A percentile compares a stretch with the other conserved stretches of the same genome.
phyloP scores from a whole-genome alignment of 2,113 vertebrate genomes.

The Columba livia region DNA sequence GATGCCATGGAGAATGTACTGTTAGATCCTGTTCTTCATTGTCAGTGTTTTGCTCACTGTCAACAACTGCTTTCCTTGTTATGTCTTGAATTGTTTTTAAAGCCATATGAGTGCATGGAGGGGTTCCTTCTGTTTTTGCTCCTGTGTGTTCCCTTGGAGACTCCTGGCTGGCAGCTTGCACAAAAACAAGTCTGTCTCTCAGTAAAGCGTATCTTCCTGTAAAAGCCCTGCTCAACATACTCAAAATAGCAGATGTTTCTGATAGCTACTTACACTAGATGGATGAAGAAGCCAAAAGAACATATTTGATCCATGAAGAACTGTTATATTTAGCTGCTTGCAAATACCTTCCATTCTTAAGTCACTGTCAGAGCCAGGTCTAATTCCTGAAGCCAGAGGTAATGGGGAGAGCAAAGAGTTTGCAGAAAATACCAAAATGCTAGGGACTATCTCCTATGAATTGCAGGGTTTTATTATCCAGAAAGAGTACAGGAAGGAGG shows the following conservation, averaged over 20 bases:
- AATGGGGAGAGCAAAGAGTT: not conserved
- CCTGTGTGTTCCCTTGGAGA: constrained; percentile 3
- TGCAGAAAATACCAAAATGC: not conserved
- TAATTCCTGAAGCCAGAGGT: not conserved
- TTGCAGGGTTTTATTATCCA: not conserved
- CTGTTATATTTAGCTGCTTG: not conserved
- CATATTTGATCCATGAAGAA: constrained; percentile 7
- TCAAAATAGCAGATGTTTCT: constrained; percentile 29
- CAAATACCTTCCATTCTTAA: not conserved
- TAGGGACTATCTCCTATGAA: not conserved
- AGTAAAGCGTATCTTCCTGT: not conserved
- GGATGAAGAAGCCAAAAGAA: constrained; percentile 61
- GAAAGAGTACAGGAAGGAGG: not conserved
- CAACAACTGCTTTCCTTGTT: not conserved
- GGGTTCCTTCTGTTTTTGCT: not conserved
- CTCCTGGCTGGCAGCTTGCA: not conserved
- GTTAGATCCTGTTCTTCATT: not conserved
- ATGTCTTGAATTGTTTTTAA: not conserved
- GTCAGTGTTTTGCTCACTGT: not conserved
- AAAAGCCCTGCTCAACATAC: not conserved
- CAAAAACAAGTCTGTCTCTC: not conserved
- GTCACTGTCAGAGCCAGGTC: not conserved
- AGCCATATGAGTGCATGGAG: not conserved
- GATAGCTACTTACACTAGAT: not conserved
- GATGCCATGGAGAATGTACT: accelerated